Percentiles rank a stretch among this genome's conserved stretches.
phyloP scores from a whole-genome alignment of 2,113 vertebrate species.

The Rissa tridactyla region DNA sequence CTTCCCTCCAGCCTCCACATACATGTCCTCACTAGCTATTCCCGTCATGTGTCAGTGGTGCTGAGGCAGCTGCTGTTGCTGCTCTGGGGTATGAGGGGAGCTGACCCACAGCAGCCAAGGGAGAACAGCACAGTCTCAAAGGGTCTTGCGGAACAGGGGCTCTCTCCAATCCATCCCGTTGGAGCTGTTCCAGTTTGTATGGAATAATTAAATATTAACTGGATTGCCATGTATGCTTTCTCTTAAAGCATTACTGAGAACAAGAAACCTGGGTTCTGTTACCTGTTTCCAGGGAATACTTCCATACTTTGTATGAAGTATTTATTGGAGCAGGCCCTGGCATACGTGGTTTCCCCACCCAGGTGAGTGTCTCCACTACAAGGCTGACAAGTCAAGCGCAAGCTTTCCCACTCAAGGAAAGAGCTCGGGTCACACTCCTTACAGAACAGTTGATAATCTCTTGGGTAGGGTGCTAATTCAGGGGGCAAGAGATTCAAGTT shows the following conservation, averaged over 20 bases:
- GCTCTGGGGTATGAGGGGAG: not conserved
- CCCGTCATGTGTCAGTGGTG: not conserved
- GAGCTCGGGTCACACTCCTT: not conserved
- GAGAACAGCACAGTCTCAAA: not conserved
- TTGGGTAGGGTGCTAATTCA: not conserved
- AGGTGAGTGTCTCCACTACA: not conserved
- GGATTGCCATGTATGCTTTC: not conserved
- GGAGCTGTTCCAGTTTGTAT: not conserved
- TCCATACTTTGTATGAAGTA: not conserved
- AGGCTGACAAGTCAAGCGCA: not conserved
- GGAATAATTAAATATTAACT: conserved; percentile 6
- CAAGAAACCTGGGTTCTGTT: not conserved
- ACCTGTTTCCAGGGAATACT: not conserved
- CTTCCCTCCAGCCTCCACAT: not conserved
- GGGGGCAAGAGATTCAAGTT: conserved; percentile 20
- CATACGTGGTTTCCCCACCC: not conserved
- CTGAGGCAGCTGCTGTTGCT: not conserved
- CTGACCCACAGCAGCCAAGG: not conserved
- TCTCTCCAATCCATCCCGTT: not conserved
- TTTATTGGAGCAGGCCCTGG: not conserved
- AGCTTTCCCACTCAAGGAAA: not conserved
- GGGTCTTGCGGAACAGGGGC: not conserved
- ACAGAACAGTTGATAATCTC: not conserved
- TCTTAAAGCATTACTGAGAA: not conserved
- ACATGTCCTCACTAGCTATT: not conserved